Conservation (phyloP, 2,888 invertebrate species). For the Rapana venosa region DNA sequence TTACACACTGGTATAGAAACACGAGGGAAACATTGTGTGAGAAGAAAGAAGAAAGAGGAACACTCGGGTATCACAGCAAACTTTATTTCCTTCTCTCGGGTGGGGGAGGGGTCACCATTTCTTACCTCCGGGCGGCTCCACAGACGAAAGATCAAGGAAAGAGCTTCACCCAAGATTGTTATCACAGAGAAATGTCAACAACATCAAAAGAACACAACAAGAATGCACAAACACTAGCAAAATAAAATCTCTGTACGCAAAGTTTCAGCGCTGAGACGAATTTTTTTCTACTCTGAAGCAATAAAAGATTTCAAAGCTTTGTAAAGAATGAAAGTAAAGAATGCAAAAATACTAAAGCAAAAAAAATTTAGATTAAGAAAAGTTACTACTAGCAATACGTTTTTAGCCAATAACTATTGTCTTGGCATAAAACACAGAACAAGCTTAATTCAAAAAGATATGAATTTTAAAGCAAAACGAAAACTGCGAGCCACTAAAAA, state of each 20-base stretch:
- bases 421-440: not conserved
- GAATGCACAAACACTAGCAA: not conserved
- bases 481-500: not conserved
- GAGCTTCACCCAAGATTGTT: not conserved
- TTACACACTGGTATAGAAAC: not conserved
- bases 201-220: not conserved
- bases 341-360: not conserved
- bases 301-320: not conserved
- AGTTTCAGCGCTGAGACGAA: too few relatives aligned
- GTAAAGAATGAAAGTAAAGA: not conserved
- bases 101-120: slow-evolving; percentile 16
- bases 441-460: not conserved
- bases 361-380: too few relatives aligned
- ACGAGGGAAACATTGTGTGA: not conserved
- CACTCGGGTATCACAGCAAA: slow-evolving; percentile 49
- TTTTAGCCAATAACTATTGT: too few relatives aligned
- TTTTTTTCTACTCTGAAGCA: not conserved
- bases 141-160: not conserved
- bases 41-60: slow-evolving; percentile 20
- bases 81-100: slow-evolving; percentile 43
- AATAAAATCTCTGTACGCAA: not conserved
- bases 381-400: too few relatives aligned
- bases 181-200: not conserved
- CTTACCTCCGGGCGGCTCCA: slow-evolving; percentile 34
- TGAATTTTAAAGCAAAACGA: not conserved